Evolutionary conservation across 2,888 invertebrate species (phyloP).

Genomic region (Tipula helvola): DNA sequence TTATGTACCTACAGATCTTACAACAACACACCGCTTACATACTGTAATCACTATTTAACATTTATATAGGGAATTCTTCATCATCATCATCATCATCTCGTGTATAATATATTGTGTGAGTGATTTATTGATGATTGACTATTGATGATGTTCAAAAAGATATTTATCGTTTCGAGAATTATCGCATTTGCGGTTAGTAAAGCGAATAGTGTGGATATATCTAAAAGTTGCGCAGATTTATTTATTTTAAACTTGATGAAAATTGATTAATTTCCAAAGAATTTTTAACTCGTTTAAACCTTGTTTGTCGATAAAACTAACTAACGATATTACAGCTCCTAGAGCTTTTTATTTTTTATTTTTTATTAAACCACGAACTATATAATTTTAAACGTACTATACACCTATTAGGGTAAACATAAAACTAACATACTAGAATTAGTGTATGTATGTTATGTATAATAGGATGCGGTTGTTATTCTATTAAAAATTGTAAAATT

Average conservation of each 20-base stretch:
- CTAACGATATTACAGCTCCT: background rate
- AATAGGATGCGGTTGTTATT: background rate
- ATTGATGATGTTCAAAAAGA: background rate
- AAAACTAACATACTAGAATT: background rate
- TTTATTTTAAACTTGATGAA: background rate
- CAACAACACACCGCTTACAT: background rate
- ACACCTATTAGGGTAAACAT: background rate
- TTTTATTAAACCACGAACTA: background rate
- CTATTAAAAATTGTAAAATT: background rate
- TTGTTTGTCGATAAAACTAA: background rate
- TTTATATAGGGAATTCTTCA: background rate
- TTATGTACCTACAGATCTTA: background rate
- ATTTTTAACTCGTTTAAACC: background rate
- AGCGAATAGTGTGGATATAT: background rate
- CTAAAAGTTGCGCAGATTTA: background rate
- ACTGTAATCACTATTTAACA: background rate
- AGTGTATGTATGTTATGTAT: background rate
- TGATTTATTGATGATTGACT: background rate
- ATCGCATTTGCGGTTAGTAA: background rate
- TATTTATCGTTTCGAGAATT: background rate
- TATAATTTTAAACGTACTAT: background rate
- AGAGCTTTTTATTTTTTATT: background rate
- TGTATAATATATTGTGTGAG: background rate
- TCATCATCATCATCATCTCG: background rate
- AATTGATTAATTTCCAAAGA: background rate